Evolutionary conservation across 2,888 invertebrate genomes (phyloP), one percentile per base, ranked within the genome.

Genomic region (Achlya flavicornis): DNA sequence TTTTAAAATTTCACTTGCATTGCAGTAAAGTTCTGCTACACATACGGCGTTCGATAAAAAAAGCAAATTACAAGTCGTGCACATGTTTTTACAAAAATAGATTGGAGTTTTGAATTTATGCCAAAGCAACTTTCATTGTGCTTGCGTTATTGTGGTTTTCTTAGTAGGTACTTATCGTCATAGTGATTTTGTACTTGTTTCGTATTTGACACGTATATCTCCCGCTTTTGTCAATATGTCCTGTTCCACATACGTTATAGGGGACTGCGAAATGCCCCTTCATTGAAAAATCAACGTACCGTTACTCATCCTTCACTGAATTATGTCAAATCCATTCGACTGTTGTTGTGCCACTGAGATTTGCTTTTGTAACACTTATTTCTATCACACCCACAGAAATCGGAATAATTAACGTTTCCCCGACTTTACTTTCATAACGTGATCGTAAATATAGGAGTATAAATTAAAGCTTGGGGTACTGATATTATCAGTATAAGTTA

Each of bases 31-130:
- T n/a, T 46, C n/a, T 46, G 46, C 2, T n/a, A 46, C 46, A 46
- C 46, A 46, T 5, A 46, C n/a, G 46, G 46, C 46, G n/a, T n/a
- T 41, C n/a, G n/a, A n/a, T 43, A 43, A 43, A 46, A 46, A 46
- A 46, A 46, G n/a, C 3, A 11, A 41, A 41, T 41, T 4, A 38
- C 38, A 38, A 38, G 38, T 38, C 41, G 12, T 41, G 46, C 46
- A n/a, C 46, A 46, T 46, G 7, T 46, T n/a, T 14, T 46, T 53
- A 53, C 19, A 19, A 19, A 53, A 19, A 53, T 53, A 53, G 53
- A 53, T 53, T 53, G 53, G 53, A 19, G 19, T 53, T 53, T 53
- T 53, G 53, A 53, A 53, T n/a, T 53, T 53, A 53, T 53, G 53
- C 53, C 53, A 53, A 53, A 8, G 53, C 19, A 10, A 53, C 16